Conservation (phyloP, 2,797 vertebrate species). For the Etheostoma perlongum region DNA sequence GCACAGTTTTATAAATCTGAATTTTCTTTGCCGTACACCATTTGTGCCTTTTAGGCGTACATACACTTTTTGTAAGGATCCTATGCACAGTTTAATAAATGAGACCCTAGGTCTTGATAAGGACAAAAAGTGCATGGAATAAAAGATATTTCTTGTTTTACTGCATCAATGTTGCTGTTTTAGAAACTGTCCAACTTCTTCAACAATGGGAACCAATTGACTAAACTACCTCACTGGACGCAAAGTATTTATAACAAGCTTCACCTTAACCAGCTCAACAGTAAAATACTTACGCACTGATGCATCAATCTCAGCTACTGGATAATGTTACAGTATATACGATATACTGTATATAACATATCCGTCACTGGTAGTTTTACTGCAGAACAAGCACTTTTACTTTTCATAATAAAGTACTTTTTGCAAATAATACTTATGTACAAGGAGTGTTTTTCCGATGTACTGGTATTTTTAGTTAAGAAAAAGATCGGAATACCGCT, state of each 20-base stretch:
- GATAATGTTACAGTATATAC: background rate
- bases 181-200: background rate
- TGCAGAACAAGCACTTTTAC: background rate
- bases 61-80: too few species aligned
- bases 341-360: background rate
- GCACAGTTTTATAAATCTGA: too few species aligned
- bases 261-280: background rate
- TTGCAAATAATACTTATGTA: background rate
- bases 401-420: background rate
- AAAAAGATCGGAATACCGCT: background rate
- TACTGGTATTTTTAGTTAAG: conserved; percentile 21
- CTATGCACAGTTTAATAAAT: too few species aligned
- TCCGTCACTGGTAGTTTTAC: background rate
- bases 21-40: too few species aligned
- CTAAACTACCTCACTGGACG: background rate
- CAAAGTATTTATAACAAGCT: background rate
- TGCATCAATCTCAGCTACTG: background rate
- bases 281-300: background rate
- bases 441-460: background rate
- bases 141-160: background rate
- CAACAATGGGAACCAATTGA: background rate
- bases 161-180: background rate
- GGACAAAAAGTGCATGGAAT: background rate
- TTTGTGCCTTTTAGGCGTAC: too few species aligned
- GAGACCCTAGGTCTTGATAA: background rate